phyloP scores from a whole-genome alignment of 2,113 vertebrate genomes.

The Poecile atricapillus region DNA sequence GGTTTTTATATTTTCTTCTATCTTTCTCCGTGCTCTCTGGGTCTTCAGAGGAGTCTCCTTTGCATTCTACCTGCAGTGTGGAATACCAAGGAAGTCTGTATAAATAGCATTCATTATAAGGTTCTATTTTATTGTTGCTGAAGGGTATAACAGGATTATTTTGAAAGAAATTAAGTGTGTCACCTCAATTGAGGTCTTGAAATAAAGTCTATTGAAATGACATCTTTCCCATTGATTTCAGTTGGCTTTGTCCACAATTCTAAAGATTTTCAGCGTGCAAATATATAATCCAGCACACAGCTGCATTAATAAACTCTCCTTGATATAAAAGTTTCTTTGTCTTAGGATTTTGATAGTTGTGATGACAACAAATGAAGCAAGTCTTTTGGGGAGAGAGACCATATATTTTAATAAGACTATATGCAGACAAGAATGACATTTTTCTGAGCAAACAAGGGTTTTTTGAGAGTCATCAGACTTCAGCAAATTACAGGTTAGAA shows the following conservation, averaged over 20 bases:
- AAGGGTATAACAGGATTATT: neutral
- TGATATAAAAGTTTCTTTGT: neutral
- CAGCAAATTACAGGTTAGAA: constrained; percentile 23
- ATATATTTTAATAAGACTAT: neutral
- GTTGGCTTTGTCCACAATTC: neutral
- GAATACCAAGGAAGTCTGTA: neutral
- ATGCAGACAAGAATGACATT: neutral
- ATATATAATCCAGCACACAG: neutral
- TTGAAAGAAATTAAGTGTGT: neutral
- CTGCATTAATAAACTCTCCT: neutral
- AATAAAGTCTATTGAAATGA: neutral
- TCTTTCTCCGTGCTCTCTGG: neutral
- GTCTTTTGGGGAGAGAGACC: rapidly evolving
- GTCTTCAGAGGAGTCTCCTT: neutral
- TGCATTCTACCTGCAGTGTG: neutral
- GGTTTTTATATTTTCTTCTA: neutral
- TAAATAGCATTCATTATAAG: neutral
- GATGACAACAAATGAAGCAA: neutral
- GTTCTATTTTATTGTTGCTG: neutral
- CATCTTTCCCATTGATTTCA: neutral
- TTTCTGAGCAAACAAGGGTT: neutral
- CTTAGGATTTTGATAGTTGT: neutral
- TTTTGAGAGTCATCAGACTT: neutral
- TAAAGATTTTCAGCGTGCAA: neutral
- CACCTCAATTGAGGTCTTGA: neutral